Evolutionary conservation across 2,113 vertebrate species (phyloP).

Genomic region (Girardinichthys multiradiatus): DNA sequence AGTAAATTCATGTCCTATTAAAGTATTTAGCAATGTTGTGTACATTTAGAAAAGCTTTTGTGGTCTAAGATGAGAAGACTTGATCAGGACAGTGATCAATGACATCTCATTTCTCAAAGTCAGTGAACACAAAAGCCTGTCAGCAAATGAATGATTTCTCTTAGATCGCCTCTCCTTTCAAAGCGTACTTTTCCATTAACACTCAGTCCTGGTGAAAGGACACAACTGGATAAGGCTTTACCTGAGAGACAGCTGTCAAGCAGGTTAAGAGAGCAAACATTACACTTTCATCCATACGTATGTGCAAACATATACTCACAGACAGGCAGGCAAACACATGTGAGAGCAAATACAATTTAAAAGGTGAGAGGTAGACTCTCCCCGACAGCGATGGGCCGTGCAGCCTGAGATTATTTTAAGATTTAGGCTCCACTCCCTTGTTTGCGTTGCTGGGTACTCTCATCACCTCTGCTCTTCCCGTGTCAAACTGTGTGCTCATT

Average conservation of each 20-base stretch:
- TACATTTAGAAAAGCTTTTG: constrained; percentile 3
- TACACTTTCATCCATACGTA: constrained; percentile 54
- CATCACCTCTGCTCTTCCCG: constrained; percentile 19
- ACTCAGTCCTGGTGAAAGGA: constrained; percentile 41
- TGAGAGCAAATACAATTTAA: constrained; percentile 48
- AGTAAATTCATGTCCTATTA: background rate
- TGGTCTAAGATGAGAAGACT: constrained; percentile 22
- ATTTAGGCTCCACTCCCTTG: constrained; percentile 63
- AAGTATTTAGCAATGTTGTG: constrained; percentile 8
- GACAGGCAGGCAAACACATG: constrained; percentile 63
- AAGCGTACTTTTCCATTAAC: constrained; percentile 61
- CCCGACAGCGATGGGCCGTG: constrained; percentile 43
- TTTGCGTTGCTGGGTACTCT: constrained; percentile 57
- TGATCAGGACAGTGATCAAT: constrained; percentile 35
- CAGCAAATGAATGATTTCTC: constrained; percentile 42
- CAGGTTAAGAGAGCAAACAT: constrained; percentile 61
- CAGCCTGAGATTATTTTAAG: constrained; percentile 23
- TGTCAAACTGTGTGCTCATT: constrained; percentile 30
- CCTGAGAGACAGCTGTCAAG: constrained; percentile 68
- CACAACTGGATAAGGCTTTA: constrained; percentile 34
- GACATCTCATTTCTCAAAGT: constrained; percentile 30
- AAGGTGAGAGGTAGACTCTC: constrained; percentile 59
- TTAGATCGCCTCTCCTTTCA: constrained; percentile 31
- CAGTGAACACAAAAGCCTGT: constrained; percentile 39
- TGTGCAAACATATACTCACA: constrained; percentile 52